Conservation (phyloP, 2,888 invertebrate species). For the Raillietiella orientalis region DNA sequence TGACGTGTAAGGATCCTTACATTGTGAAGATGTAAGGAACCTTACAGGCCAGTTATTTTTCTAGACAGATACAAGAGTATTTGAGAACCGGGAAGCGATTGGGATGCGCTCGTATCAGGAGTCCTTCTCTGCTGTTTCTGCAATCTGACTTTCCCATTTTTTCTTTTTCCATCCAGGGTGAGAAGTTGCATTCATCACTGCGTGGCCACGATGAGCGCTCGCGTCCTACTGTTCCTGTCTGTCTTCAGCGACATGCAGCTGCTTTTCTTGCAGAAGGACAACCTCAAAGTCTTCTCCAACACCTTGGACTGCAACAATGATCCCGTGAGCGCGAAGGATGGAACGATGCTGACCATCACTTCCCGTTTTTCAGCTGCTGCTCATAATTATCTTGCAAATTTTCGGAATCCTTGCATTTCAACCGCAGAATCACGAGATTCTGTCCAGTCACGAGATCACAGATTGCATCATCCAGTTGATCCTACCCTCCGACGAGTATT, state of each 20-base stretch:
- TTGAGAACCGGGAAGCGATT: no score
- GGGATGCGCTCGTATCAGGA: no score
- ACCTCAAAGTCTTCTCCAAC: constrained; percentile 21
- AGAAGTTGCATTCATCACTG: constrained; percentile 24
- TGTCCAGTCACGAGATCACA: constrained; percentile 22
- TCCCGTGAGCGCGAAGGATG: constrained; percentile 15
- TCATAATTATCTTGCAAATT: constrained; percentile 24
- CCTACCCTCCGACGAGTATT: constrained; percentile 29
- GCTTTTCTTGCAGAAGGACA: constrained; percentile 19
- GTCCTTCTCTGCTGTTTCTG: no score
- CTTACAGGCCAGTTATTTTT: no score
- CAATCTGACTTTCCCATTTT: no score
- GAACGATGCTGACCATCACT: constrained; percentile 3
- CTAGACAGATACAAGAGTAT: no score
- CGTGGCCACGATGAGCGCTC: constrained; percentile 21
- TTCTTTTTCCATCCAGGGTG: constrained; percentile 14
- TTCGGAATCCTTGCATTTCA: constrained; percentile 22
- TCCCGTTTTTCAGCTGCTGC: constrained; percentile 18
- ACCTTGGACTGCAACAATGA: constrained; percentile 26
- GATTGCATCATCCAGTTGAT: constrained; percentile 24
- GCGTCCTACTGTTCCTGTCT: constrained; percentile 22
- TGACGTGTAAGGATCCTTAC: no score
- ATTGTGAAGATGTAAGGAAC: no score
- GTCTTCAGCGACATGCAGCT: constrained; percentile 20
- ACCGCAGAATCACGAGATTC: constrained; percentile 18